These are phyloP conservation scores for Mesitornis unicolor DNA, from an alignment of 2,113 vertebrate species.

Conservation along the genomic window DNA sequence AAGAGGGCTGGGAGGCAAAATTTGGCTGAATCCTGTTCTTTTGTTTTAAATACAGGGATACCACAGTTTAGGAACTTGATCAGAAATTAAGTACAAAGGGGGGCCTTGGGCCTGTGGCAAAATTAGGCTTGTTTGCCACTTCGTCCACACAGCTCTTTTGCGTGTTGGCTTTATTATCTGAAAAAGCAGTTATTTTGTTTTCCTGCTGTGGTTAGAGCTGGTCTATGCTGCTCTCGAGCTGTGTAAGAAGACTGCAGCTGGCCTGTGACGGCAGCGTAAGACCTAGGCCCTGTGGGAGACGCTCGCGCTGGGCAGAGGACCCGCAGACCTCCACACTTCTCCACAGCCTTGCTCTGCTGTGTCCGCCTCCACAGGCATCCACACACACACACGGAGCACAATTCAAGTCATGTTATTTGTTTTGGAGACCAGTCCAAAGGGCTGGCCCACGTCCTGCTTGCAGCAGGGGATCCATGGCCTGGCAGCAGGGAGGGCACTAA, in stretches of 20 bases:
- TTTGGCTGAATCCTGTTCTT: background rate
- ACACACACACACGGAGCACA: accelerated
- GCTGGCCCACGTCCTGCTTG: background rate
- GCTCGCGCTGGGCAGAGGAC: accelerated
- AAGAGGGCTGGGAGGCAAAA: background rate
- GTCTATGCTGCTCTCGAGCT: accelerated
- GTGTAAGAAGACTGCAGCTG: accelerated
- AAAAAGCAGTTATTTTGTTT: background rate
- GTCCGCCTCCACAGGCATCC: accelerated
- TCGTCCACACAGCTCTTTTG: accelerated
- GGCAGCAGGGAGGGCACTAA: accelerated
- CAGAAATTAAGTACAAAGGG: accelerated
- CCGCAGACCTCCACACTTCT: background rate
- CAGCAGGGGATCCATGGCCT: background rate
- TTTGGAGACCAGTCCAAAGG: background rate
- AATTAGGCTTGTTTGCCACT: background rate
- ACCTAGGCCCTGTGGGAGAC: accelerated
- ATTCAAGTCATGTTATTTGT: accelerated
- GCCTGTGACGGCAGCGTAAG: accelerated
- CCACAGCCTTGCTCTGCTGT: background rate
- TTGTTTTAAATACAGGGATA: background rate
- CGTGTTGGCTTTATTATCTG: background rate
- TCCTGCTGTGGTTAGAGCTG: background rate
- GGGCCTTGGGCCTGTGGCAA: background rate
- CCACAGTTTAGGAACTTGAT: background rate